Evolutionary conservation across 1,140 invertebrate genomes (phyloP).

Genomic region (Ptiloglossa arizonensis): DNA sequence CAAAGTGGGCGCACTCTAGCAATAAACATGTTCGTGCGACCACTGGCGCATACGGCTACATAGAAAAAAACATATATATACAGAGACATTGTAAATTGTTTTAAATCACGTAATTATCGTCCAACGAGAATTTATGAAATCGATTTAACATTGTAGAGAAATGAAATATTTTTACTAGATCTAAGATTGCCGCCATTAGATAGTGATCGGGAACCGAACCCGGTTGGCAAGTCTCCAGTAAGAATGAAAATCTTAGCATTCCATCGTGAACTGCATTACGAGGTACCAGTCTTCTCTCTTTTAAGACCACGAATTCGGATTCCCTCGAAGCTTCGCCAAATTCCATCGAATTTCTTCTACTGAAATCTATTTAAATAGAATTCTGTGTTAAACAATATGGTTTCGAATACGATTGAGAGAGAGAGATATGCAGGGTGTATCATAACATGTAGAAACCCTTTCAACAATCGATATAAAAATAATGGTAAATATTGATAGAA

Average conservation of each 20-base stretch:
- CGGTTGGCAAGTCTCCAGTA: slow-evolving; percentile 97
- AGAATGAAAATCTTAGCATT: slow-evolving; percentile 91
- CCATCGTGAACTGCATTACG: slow-evolving; percentile 89
- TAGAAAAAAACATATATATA: background rate
- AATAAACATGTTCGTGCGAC: slow-evolving; percentile 94
- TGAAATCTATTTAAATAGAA: slow-evolving; percentile 85
- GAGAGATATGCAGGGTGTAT: too few relatives aligned
- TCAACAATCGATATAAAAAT: too few relatives aligned
- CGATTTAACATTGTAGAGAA: slow-evolving; percentile 5
- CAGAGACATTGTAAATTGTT: background rate
- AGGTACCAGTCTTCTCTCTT: slow-evolving; percentile 91
- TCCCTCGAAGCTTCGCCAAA: slow-evolving; percentile 89
- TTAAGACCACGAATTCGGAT: slow-evolving; percentile 92
- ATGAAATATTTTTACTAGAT: slow-evolving; percentile 87
- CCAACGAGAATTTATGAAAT: background rate
- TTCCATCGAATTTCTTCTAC: slow-evolving; percentile 91
- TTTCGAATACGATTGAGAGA: too few relatives aligned
- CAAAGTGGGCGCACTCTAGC: slow-evolving; percentile 97
- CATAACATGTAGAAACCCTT: too few relatives aligned
- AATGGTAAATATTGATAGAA: too few relatives aligned
- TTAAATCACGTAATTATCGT: background rate
- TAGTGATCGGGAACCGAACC: slow-evolving; percentile 97
- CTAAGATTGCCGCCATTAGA: slow-evolving; percentile 95
- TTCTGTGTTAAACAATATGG: background rate
- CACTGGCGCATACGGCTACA: slow-evolving; percentile 95